Conservation (phyloP, 1,140 invertebrate species). For the Temnothorax longispinosus region DNA sequence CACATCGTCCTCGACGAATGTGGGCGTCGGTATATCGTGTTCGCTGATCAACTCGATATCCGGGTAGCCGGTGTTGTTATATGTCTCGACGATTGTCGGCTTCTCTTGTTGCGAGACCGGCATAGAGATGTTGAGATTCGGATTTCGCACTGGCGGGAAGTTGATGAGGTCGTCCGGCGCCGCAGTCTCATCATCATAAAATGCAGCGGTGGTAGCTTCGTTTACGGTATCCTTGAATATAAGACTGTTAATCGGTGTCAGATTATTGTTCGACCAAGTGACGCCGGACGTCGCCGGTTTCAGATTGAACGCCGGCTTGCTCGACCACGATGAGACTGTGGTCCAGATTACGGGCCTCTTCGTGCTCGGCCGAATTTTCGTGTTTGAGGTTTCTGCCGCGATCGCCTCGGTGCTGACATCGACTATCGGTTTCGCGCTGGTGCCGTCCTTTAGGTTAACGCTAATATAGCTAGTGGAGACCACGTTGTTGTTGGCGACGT, state of each 20-base stretch:
- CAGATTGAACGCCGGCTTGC: constrained; percentile 79
- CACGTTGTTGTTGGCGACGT: constrained; percentile 75
- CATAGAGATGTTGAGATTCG: constrained; percentile 90
- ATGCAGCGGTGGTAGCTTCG: constrained; percentile 62
- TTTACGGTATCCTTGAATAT: constrained; percentile 69
- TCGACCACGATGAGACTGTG: constrained; percentile 79
- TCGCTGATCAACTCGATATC: constrained; percentile 85
- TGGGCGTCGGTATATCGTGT: constrained; percentile 90
- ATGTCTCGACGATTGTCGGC: constrained; percentile 84
- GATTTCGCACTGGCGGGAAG: constrained; percentile 94
- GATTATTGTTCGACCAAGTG: constrained; percentile 54
- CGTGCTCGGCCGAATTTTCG: constrained; percentile 47
- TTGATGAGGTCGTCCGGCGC: constrained; percentile 90
- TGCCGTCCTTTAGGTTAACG: constrained; percentile 81
- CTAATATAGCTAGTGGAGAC: constrained; percentile 83
- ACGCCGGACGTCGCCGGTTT: constrained; percentile 74
- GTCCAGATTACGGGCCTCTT: constrained; percentile 78
- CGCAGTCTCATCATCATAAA: constrained; percentile 85
- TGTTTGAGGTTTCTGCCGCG: background rate
- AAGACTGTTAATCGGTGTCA: constrained; percentile 68
- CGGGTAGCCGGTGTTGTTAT: constrained; percentile 87
- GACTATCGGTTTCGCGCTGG: constrained; percentile 70
- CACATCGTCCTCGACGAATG: constrained; percentile 90
- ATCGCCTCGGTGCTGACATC: constrained; percentile 52
- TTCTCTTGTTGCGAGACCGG: constrained; percentile 82